Conservation (phyloP, 2,888 invertebrate genomes). For the Hetaerina titia region DNA sequence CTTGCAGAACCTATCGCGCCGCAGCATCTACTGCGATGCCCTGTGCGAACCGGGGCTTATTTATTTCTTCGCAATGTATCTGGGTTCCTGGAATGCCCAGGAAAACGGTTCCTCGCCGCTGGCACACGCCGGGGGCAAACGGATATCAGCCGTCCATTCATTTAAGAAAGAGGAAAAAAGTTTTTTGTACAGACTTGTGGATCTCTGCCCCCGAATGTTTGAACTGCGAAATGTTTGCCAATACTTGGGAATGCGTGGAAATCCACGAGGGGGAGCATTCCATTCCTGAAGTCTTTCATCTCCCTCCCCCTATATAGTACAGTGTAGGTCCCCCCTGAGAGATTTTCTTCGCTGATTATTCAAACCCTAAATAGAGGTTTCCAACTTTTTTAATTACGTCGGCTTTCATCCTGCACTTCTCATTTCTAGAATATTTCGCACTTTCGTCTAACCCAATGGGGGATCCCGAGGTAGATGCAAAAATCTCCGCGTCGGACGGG, state of each 20-base stretch:
- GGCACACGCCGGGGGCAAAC: neutral
- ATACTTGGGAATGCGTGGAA: slow-evolving; percentile 1
- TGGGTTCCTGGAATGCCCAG: neutral
- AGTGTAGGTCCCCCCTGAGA: neutral
- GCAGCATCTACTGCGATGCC: no score
- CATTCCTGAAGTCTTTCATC: slow-evolving; percentile 34
- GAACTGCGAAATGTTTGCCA: slow-evolving; percentile 1
- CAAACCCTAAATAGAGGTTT: neutral
- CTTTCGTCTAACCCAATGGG: neutral
- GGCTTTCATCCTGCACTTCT: neutral
- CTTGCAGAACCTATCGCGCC: no score
- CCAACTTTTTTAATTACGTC: slow-evolving; percentile 18
- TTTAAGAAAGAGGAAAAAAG: neutral
- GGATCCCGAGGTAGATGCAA: neutral
- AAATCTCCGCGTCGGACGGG: neutral
- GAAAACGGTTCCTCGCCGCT: neutral
- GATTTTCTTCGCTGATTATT: neutral
- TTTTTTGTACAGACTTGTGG: neutral
- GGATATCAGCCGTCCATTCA: neutral
- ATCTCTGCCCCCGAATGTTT: neutral
- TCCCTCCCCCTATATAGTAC: neutral
- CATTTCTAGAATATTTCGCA: slow-evolving; percentile 18
- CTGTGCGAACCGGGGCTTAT: no score
- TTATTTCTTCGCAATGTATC: no score
- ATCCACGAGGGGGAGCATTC: neutral